These are phyloP conservation scores for Suillia variegata DNA, from an alignment of 2,888 invertebrate species.

Conservation along the genomic window DNA sequence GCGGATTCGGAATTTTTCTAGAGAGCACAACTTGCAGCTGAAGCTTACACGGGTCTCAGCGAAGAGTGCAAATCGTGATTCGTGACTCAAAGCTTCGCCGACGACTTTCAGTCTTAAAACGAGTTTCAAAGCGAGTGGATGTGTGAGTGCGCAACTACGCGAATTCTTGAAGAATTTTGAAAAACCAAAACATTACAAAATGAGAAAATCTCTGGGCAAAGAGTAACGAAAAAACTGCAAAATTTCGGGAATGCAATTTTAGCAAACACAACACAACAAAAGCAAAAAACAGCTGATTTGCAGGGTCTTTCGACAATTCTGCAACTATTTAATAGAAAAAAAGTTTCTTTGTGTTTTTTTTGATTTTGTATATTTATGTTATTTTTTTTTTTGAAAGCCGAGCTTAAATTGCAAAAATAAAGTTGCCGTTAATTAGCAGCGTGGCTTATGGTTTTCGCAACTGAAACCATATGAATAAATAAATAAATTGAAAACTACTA, in stretches of 20 bases:
- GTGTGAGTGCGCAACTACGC: slow-evolving; percentile 4
- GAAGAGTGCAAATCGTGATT: too few relatives aligned
- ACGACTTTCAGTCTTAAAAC: slow-evolving; percentile 49
- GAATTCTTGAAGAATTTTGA: not conserved
- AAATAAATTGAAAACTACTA: too few relatives aligned
- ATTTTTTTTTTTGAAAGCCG: too few relatives aligned
- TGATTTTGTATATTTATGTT: too few relatives aligned
- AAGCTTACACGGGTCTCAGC: too few relatives aligned
- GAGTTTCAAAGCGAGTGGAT: slow-evolving; percentile 49
- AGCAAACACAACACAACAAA: too few relatives aligned
- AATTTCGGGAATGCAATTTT: not conserved
- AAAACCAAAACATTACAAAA: not conserved
- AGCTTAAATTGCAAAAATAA: too few relatives aligned
- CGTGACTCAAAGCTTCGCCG: not conserved
- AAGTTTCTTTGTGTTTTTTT: not conserved
- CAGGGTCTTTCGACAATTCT: not conserved
- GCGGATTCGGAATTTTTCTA: too few relatives aligned
- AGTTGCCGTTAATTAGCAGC: too few relatives aligned
- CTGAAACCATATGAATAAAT: too few relatives aligned
- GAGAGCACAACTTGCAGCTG: too few relatives aligned
- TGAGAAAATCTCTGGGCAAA: not conserved
- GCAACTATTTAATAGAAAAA: not conserved
- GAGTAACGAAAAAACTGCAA: not conserved
- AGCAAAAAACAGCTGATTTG: not conserved
- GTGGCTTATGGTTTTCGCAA: too few relatives aligned